Evolutionary conservation across 2,113 vertebrate species (phyloP).

Genomic region (Pterophyllum scalare): DNA sequence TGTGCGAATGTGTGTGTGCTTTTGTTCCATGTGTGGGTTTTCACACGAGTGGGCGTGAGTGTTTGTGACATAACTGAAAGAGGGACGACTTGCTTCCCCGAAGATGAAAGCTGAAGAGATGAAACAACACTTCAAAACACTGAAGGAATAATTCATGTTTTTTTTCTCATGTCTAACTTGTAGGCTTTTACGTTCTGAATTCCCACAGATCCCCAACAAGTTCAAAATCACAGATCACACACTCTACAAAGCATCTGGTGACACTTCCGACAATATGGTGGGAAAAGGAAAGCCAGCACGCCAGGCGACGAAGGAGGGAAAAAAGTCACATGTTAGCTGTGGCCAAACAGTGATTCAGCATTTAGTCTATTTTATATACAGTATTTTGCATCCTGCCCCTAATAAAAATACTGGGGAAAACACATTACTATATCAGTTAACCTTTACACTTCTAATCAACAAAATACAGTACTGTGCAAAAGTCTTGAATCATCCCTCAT

Average conservation of each 20-base stretch:
- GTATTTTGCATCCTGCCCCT: neutral
- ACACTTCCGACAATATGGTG: conserved; percentile 41
- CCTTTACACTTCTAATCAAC: neutral
- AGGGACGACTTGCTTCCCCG: conserved; percentile 37
- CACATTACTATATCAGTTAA: neutral
- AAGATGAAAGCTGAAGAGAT: conserved; percentile 38
- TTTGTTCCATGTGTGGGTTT: conserved; percentile 26
- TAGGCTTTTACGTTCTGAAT: conserved; percentile 33
- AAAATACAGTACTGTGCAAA: neutral
- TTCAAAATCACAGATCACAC: conserved; percentile 53
- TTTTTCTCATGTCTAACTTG: conserved; percentile 44
- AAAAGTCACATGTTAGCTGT: conserved; percentile 6
- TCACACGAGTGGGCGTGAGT: conserved; percentile 5
- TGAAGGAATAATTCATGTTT: conserved; percentile 51
- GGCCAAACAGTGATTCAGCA: conserved; percentile 26
- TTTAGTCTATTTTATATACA: neutral
- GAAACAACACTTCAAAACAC: conserved; percentile 59
- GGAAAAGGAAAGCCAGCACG: conserved; percentile 11
- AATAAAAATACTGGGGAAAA: neutral
- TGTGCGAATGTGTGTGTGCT: neutral
- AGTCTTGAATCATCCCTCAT: too few species aligned
- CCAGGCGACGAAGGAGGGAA: neutral
- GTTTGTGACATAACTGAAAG: conserved; percentile 39
- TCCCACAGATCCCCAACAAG: conserved; percentile 43
- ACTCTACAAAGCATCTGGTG: conserved; percentile 39